Conservation (phyloP, 1,140 invertebrate genomes). For the Drosophila athabasca region DNA sequence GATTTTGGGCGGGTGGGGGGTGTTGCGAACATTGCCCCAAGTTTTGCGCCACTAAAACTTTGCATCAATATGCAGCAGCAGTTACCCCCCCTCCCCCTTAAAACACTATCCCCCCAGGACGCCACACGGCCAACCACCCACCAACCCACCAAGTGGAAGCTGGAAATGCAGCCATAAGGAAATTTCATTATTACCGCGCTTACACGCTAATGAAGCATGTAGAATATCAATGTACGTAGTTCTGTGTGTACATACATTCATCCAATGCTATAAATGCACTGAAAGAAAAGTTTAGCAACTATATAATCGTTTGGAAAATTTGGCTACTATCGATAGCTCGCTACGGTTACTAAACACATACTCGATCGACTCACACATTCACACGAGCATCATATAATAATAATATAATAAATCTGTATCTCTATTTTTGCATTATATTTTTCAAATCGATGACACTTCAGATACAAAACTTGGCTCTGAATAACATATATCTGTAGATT, state of each 20-base stretch:
- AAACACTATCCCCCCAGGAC: constrained; percentile 1
- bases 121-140: not conserved
- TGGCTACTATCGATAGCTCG: no score
- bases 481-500: no score
- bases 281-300: no score
- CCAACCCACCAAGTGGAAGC: constrained; percentile 25
- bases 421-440: no score
- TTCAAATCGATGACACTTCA: no score
- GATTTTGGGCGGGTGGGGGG: no score
- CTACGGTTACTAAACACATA: no score
- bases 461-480: no score
- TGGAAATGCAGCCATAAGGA: constrained; percentile 77
- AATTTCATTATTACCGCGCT: constrained; percentile 82
- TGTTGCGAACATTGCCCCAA: constrained; percentile 49
- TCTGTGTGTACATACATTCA: constrained; percentile 30
- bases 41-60: constrained; percentile 64
- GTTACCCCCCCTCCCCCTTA: not conserved
- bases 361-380: no score
- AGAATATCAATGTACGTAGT: constrained; percentile 80
- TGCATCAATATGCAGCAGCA: constrained; percentile 64
- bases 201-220: constrained; percentile 82
- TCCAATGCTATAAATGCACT: not conserved
- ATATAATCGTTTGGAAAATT: no score
- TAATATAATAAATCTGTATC: no score
- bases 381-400: no score